phyloP scores from a whole-genome alignment of 92 coral and sea anemone genomes.

The Porites divaricata region DNA sequence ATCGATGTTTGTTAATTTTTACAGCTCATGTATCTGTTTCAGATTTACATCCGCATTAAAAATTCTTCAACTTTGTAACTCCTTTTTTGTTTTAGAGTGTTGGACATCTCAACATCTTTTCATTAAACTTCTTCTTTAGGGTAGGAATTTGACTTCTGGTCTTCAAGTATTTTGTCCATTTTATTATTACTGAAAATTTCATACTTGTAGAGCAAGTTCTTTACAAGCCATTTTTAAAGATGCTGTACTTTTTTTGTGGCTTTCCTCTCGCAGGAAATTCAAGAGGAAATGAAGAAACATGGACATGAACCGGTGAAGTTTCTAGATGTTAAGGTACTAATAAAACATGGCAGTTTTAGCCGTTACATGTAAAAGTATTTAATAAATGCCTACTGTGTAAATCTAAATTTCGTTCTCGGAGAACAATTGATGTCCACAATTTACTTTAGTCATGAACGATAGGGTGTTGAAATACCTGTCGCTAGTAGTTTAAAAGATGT shows the following conservation, averaged over 20 bases:
- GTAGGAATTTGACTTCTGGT: conserved; percentile 42
- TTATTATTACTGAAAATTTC: too few species aligned
- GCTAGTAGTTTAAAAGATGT: too few species aligned
- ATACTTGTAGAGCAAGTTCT: neutral
- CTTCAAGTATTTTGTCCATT: neutral
- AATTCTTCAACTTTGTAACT: neutral
- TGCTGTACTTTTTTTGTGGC: neutral
- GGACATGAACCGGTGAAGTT: conserved; percentile 99
- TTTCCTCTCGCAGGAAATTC: conserved; percentile 77
- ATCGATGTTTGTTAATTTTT: neutral
- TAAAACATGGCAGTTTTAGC: neutral
- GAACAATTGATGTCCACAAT: too few species aligned
- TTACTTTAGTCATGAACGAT: too few species aligned
- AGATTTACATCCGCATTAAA: too few species aligned
- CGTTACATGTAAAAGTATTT: neutral
- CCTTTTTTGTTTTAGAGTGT: conserved; percentile 62
- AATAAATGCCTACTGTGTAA: too few species aligned
- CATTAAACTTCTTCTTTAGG: conserved; percentile 96
- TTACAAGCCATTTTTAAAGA: neutral
- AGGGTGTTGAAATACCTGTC: too few species aligned
- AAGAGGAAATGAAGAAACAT: conserved; percentile 97
- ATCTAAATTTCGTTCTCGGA: too few species aligned
- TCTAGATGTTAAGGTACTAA: conserved; percentile 89
- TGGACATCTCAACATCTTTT: conserved; percentile 86
- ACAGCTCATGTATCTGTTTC: too few species aligned